These are phyloP conservation scores for Nemopilema nomurai DNA, from an alignment of 30 jellyfish, hydroid and myxozoan genomes.

Conservation along the genomic window DNA sequence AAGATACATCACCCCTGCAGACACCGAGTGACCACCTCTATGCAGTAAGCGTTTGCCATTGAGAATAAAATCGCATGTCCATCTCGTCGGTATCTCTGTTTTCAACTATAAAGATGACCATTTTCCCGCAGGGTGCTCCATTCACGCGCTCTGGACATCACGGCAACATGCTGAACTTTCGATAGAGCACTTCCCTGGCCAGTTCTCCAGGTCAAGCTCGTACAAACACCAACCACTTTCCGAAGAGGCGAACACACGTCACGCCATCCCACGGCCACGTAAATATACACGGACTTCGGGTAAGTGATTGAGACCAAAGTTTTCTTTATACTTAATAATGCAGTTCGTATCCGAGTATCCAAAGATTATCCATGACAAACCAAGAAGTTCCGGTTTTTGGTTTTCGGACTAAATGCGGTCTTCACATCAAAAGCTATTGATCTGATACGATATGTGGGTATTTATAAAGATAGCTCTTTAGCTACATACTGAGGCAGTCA, in stretches of 20 bases:
- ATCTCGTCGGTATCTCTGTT: constrained; percentile 18
- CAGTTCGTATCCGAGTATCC: background rate
- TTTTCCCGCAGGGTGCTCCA: constrained; percentile 15
- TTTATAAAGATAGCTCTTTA: too few relatives aligned
- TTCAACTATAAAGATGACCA: constrained; percentile 4
- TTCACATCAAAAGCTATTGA: background rate
- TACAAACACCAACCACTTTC: background rate
- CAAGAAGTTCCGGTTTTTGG: background rate
- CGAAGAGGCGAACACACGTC: constrained; percentile 3
- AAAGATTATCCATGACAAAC: background rate
- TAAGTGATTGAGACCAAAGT: background rate
- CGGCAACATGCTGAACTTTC: background rate
- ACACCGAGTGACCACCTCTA: constrained; percentile 39
- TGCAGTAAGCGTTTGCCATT: constrained; percentile 35
- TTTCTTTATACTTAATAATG: background rate
- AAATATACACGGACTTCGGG: background rate
- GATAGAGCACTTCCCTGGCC: background rate
- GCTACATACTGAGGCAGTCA: too few relatives aligned
- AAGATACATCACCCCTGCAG: constrained; percentile 29
- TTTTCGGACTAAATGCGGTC: too few relatives aligned
- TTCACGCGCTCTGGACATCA: background rate
- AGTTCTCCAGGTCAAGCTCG: constrained; percentile 43
- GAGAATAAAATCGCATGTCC: constrained; percentile 7
- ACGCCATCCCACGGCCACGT: constrained; percentile 29
- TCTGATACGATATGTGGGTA: too few relatives aligned